phyloP scores from a whole-genome alignment of 2,888 invertebrate species.

The Nomada fabriciana region DNA sequence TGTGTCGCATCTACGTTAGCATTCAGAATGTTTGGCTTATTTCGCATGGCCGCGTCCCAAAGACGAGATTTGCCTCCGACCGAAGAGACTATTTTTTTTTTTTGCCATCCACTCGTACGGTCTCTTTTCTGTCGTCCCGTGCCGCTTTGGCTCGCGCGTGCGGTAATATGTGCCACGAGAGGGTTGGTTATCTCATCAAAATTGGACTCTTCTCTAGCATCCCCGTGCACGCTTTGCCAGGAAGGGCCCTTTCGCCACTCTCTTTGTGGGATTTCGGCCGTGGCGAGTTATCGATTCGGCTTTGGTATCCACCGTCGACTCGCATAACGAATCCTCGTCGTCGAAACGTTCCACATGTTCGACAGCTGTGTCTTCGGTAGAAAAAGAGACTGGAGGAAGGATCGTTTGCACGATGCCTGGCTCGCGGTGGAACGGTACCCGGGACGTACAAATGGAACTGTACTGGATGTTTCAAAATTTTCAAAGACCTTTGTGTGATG shows the following conservation, averaged over 20 bases:
- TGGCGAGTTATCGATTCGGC: conserved; percentile 79
- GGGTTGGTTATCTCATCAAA: conserved; percentile 83
- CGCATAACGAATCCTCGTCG: conserved; percentile 47
- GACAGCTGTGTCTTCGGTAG: too few relatives aligned
- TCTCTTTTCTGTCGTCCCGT: conserved; percentile 36
- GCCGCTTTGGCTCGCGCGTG: conserved; percentile 69
- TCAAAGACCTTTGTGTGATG: neutral
- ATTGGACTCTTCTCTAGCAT: conserved; percentile 76
- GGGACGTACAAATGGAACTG: neutral
- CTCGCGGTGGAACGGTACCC: neutral
- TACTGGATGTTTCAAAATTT: neutral
- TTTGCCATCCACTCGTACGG: conserved; percentile 42
- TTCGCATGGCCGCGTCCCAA: conserved; percentile 83
- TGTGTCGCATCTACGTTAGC: conserved; percentile 80
- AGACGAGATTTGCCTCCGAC: conserved; percentile 83
- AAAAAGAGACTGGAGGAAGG: neutral
- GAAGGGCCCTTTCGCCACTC: conserved; percentile 73
- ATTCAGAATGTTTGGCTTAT: conserved; percentile 84
- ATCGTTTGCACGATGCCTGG: neutral
- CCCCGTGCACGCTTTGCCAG: conserved; percentile 53
- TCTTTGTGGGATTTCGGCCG: conserved; percentile 82
- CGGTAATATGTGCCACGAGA: conserved; percentile 79
- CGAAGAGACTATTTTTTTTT: conserved; percentile 76
- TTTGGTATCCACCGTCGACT: conserved; percentile 57
- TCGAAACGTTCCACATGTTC: neutral